Conservation (phyloP, 1,140 invertebrate genomes). For the Penaeus chinensis region DNA sequence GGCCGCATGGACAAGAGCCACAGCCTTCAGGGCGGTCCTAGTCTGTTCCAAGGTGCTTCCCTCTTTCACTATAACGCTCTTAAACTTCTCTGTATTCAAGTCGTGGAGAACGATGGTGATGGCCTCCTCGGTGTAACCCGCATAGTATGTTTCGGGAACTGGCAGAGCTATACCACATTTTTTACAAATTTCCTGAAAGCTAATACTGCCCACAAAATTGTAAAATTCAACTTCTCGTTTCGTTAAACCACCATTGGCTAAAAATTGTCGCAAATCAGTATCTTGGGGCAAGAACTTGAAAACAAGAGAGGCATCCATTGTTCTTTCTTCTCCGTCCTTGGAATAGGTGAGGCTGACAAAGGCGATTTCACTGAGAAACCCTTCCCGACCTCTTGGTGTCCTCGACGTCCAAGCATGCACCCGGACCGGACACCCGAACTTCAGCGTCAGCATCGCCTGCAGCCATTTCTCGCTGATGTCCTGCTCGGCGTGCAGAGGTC, state of each 20-base stretch:
- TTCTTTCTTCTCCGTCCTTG: neutral
- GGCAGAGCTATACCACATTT: slow-evolving; percentile 30
- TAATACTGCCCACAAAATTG: neutral
- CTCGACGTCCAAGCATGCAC: slow-evolving; percentile 28
- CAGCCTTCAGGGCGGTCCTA: slow-evolving; percentile 31
- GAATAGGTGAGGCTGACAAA: slow-evolving; percentile 29
- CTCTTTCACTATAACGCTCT: slow-evolving; percentile 37
- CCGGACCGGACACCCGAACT: neutral
- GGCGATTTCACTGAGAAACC: slow-evolving; percentile 50
- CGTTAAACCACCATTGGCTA: slow-evolving; percentile 28
- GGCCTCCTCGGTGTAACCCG: slow-evolving; percentile 16
- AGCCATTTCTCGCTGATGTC: slow-evolving; percentile 38
- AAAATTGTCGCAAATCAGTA: neutral
- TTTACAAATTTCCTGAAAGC: slow-evolving; percentile 23
- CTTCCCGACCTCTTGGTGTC: slow-evolving; percentile 28
- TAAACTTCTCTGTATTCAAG: slow-evolving; percentile 29
- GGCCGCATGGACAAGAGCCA: slow-evolving; percentile 40
- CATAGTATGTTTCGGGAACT: slow-evolving; percentile 42
- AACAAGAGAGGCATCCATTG: slow-evolving; percentile 9
- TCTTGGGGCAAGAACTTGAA: slow-evolving; percentile 48
- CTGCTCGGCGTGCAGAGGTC: neutral
- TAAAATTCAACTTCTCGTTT: slow-evolving; percentile 48
- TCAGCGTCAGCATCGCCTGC: slow-evolving; percentile 27
- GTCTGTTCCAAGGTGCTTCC: slow-evolving; percentile 46
- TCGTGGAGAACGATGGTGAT: slow-evolving; percentile 40